Base-by-base conservation (phyloP, 2,797 vertebrate genomes). In the Cynodonichthys magdalenae region DNA sequence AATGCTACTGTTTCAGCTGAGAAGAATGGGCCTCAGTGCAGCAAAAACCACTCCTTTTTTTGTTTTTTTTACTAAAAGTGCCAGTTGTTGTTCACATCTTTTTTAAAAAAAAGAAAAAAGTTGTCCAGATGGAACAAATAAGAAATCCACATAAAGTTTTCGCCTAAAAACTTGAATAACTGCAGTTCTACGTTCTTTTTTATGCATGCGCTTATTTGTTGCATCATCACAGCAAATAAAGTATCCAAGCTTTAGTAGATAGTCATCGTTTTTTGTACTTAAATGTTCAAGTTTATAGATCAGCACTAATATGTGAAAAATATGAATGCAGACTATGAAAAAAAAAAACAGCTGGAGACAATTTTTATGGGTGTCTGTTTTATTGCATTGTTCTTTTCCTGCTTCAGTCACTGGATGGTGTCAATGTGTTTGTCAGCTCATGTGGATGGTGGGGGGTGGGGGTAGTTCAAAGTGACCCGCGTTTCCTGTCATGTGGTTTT, bases 401-500 rank as follows among this genome's bases (percentile, higher is more conserved):
- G 34, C 45, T 44, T 29, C 20, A 24, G 28, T 67, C 36, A 1
- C 10, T 15, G 46, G 58, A 64, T 56, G 73, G 74, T 80, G 75
- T 88, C 71, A 53, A 64, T 47, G 73, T 77, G 78, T 77, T 77
- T 86, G 76, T 83, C 69, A 59, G 69, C 9, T 47, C 34, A 46
- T 53, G 49, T 41, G 36, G 36, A 11, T 39, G 36, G 36, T 12
- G 53, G 41, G 29, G 67, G 63, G 51, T 47, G 55, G 1, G 59
- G 11, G 9, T 9, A 80, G 87, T 87, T 91, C 89, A 90, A 91
- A 91, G 87, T 82, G 81, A 84, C 75, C 76, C 71, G 62, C 66
- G 84, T 85, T 89, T 89, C 85, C 90, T 90, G 87, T 90, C 90
- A 90, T 91, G 89, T 91, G 90, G 89, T 89, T 91, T 90, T 91